These are phyloP conservation scores for Hydrolagus colliei DNA, from an alignment of 2,797 vertebrate genomes.

Conservation along the genomic window DNA sequence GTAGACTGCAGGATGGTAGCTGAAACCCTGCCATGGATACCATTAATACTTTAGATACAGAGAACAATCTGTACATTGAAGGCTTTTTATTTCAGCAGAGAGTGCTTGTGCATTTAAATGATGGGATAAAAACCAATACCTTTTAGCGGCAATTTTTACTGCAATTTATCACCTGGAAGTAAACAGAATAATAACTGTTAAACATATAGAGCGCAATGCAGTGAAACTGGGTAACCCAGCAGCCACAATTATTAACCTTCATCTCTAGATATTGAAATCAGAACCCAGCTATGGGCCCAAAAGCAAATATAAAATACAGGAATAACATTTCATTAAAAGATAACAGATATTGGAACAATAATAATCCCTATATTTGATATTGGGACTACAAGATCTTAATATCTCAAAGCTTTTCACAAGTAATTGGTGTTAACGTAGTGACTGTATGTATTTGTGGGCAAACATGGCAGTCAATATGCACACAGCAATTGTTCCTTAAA, in stretches of 20 bases:
- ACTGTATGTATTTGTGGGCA: too few species aligned
- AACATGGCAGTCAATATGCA: too few species aligned
- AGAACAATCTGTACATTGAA: slow-evolving; percentile 27
- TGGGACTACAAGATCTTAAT: too few species aligned
- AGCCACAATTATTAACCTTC: neutral
- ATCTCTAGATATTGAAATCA: neutral
- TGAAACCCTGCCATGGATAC: slow-evolving; percentile 27
- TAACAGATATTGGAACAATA: too few species aligned
- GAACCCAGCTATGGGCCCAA: neutral
- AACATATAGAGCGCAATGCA: neutral
- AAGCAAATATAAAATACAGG: too few species aligned
- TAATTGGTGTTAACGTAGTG: too few species aligned
- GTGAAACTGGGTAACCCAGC: neutral
- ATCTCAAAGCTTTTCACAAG: too few species aligned
- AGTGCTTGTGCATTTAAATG: slow-evolving; percentile 7
- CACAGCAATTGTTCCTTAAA: too few species aligned
- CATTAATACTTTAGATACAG: slow-evolving; percentile 13
- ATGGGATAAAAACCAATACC: slow-evolving; percentile 23
- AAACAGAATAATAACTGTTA: slow-evolving; percentile 23
- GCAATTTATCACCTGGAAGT: slow-evolving; percentile 14
- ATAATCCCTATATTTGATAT: too few species aligned
- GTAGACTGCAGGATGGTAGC: slow-evolving; percentile 4
- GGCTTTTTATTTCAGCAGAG: slow-evolving; percentile 20
- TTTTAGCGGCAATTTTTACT: slow-evolving; percentile 11
- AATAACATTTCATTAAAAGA: too few species aligned